A percentile compares a stretch with the other conserved stretches of the same genome.
phyloP scores from a whole-genome alignment of 2,888 invertebrate species.

The Athetis lepigone region DNA sequence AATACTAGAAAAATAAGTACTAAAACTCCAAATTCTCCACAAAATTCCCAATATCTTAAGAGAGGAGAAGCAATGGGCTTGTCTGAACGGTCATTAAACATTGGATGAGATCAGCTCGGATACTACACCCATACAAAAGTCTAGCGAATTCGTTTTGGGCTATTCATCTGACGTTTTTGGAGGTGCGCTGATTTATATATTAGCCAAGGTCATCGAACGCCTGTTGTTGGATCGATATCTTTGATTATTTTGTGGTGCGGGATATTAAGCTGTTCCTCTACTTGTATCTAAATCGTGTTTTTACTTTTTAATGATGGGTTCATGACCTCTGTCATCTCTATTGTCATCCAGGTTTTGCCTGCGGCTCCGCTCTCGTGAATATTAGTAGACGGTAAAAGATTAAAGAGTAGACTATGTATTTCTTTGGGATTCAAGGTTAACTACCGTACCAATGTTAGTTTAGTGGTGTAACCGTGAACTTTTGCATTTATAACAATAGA shows the following conservation, averaged over 20 bases:
- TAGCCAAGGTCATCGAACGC: conserved; percentile 15
- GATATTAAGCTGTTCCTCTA: not conserved
- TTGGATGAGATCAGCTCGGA: conserved; percentile 29
- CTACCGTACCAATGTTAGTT: no score
- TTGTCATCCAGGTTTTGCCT: no score
- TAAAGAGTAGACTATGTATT: no score
- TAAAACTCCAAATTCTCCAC: no score
- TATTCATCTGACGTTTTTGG: conserved; percentile 11
- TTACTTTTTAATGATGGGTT: not conserved
- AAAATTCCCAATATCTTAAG: not conserved
- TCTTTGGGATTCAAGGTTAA: no score
- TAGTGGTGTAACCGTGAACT: no score
- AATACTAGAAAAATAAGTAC: no score
- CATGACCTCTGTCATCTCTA: no score
- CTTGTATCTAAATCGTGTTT: no score
- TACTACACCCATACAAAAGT: conserved; percentile 2
- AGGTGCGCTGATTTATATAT: conserved; percentile 28
- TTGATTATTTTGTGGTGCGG: not conserved
- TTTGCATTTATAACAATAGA: no score
- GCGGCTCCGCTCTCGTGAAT: no score
- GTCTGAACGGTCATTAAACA: conserved; percentile 48
- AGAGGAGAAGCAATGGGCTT: conserved; percentile 8
- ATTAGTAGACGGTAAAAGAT: no score
- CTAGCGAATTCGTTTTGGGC: conserved; percentile 8
- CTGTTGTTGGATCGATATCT: conserved; percentile 8